Base-by-base conservation (phyloP, 2,113 vertebrate genomes). In the Gnathonemus longibarbis region DNA sequence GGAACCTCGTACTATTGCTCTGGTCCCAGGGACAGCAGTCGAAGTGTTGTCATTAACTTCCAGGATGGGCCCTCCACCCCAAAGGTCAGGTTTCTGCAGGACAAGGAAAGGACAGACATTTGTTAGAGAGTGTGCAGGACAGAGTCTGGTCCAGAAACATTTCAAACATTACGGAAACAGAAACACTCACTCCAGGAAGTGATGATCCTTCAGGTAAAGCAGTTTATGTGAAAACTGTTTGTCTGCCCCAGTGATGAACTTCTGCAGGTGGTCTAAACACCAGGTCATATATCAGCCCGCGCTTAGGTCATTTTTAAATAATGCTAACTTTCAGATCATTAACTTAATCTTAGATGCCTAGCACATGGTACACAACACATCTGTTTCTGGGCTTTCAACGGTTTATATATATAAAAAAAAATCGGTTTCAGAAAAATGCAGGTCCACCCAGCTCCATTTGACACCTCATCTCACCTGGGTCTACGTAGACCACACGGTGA, bases 1-100 rank as follows among this genome's bases (percentile, higher is more conserved):
- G 42, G 46, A 53, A 62, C n/a, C 50, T 94, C 97, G 97, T 94
- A 99, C 98, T 97, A 96, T 39, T 96, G 94, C 35, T 96, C 94
- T 8, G 95, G 93, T 87, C 90, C 93, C 15, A 98, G 96, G 1
- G 97, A 95, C 50, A 98, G 56, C 56, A 99, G 35, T 90, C 96
- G 96, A 11, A 98, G 95, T 24, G 95, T 96, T 0, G 97, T 97
- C 91, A 98, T 96, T 74, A 99, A 94, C 89, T 96, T 96, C 98
- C 98, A 99, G 0, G 97, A 97, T 0, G 98, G 97, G 0, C 98
- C 98, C 42, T 99, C 98, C 91, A 94, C 93, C 3, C 96, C 96
- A 91, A 98, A 97, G 0, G 97, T 98, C 92, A 99, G 92, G 88
- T 99, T 97, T 83, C 98, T 99, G 90, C 58, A 89, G 56, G 42